Percentiles rank a stretch among this genome's conserved stretches.
phyloP scores from a whole-genome alignment of 1,140 invertebrate species.

The Anagrus nilaparvatae region DNA sequence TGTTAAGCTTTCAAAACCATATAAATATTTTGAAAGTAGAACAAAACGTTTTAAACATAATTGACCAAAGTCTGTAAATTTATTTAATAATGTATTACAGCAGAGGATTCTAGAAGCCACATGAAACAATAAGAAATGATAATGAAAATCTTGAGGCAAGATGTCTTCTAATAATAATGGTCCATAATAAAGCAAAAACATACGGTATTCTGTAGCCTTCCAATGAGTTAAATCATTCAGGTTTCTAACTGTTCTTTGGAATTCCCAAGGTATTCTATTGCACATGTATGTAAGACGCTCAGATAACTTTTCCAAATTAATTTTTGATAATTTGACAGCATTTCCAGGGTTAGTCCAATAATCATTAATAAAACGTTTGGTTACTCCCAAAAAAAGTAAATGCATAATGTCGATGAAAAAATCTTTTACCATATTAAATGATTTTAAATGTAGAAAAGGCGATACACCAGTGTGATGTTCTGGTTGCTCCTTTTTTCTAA shows the following conservation, averaged over 20 bases:
- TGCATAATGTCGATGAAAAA: conserved; percentile 26
- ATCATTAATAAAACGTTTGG: conserved; percentile 19
- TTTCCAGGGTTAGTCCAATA: conserved; percentile 22
- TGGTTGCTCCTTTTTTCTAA: conserved; percentile 5
- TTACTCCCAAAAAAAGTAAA: conserved; percentile 21
- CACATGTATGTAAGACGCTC: conserved; percentile 9
- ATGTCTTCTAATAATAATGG: conserved; percentile 14
- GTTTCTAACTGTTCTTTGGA: conserved; percentile 13
- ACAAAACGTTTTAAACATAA: conserved; percentile 1
- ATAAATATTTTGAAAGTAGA: no score
- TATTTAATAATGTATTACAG: not conserved
- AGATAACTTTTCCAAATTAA: conserved; percentile 4
- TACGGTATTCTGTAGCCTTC: conserved; percentile 19
- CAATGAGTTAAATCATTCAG: conserved; percentile 10
- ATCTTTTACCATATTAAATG: conserved; percentile 17
- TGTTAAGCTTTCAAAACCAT: no score
- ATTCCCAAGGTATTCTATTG: conserved; percentile 16
- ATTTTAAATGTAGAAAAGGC: conserved; percentile 12
- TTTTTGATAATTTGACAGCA: not conserved
- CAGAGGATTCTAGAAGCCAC: conserved; percentile 14
- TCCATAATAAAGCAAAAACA: conserved; percentile 19
- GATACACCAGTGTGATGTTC: conserved; percentile 12
- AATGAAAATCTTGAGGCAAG: conserved; percentile 5
- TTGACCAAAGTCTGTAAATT: not conserved
- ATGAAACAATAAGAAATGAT: conserved; percentile 18